phyloP scores from a whole-genome alignment of 2,888 invertebrate genomes.

The Pachycephus smyrnensis region DNA sequence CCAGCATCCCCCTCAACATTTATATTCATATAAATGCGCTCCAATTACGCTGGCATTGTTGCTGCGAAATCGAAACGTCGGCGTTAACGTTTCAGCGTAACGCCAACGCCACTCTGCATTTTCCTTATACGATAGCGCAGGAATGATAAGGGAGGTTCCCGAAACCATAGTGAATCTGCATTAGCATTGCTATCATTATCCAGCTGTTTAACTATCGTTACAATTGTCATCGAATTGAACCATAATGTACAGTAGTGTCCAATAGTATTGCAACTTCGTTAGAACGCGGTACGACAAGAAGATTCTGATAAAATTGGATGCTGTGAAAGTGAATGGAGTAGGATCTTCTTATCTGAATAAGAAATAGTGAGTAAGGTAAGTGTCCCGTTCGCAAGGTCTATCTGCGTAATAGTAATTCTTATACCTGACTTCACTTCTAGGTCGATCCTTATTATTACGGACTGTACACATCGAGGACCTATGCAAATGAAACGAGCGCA shows the following conservation, averaged over 20 bases:
- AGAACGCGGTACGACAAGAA: background rate
- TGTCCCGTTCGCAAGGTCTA: background rate
- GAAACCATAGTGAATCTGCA: background rate
- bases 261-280: background rate
- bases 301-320: background rate
- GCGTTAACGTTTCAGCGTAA: background rate
- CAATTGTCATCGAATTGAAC: background rate
- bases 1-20: background rate
- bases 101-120: background rate
- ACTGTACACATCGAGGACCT: background rate
- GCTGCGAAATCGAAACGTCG: background rate
- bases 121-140: background rate
- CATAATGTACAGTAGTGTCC: background rate
- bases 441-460: background rate
- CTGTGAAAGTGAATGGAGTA: background rate
- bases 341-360: background rate
- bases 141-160: background rate
- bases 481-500: background rate
- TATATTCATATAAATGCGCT: conserved; percentile 7
- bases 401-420: background rate
- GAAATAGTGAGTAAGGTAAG: background rate
- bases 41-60: background rate
- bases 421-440: background rate
- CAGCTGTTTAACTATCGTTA: background rate
- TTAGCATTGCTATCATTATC: background rate